Evolutionary conservation across 1,140 invertebrate genomes (phyloP), one percentile per base, ranked within the genome.

Genomic region (Drosophila rufa): DNA sequence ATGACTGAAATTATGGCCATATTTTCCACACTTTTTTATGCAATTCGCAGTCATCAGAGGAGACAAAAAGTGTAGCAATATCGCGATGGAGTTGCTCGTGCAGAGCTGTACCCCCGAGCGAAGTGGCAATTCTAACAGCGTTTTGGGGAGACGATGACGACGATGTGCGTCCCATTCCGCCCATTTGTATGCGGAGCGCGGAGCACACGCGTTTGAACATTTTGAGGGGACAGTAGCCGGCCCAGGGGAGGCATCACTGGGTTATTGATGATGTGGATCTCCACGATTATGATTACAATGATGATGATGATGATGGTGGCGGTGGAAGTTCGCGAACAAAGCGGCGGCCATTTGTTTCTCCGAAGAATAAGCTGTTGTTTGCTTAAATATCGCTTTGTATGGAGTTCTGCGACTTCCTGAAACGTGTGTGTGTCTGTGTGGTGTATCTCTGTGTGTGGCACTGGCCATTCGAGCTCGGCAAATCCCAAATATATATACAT

Each of bases 341-440:
- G 81, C 62, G 81, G 22, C 57, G 11, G 83, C 75, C 83, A 86
- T 87, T 86, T 87, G 79, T 81, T 55, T 79, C 51, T 71, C 47
- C 38, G 51, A 58, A 79, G 75, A 86, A 87, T 82, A 69, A 66
- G 58, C 58, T 66, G 67, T 79, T 76, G 27, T 75, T 85, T 68
- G 55, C 69, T 51, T 71, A 33, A 73, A 51, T 69, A 61, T 66
- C 60, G 33, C 53, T 43, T 68, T 79, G 36, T 25, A 45, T 62
- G 33, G 25, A 42, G 6, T 42, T 70, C 6, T 56, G 25, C 64
- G 61, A 78, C 82, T 87, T 83, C 80, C 83, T 89, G 80, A 69
- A 69, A 71, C 66, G 71, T 71, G 46, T 56, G 59, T 43, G 42
- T 38, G 42, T 38, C 36, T 33, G 17, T 50, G 7, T 33, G 8